A percentile compares a stretch with the other conserved stretches of the same genome.
Evolutionary conservation across 23 tunicate genomes (phyloP).

Genomic region (Trididemnum nubilum): DNA sequence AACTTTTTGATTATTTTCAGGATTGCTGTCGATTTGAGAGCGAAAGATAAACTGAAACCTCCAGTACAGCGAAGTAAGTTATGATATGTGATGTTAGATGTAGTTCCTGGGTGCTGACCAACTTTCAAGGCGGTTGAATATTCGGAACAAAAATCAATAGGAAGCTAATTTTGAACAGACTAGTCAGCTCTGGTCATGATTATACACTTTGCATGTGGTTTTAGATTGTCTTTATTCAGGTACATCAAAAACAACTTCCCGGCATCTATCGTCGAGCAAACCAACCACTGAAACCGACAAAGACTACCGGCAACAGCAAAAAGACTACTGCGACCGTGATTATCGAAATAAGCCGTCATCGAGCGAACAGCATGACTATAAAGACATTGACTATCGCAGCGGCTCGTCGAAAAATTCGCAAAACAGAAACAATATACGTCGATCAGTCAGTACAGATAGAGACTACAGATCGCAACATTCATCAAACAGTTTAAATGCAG

Average conservation of each 20-base stretch:
- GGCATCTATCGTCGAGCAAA: constrained; percentile 10
- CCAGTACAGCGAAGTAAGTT: constrained; percentile 12
- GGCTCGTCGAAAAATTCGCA: background rate
- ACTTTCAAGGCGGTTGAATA: too few species aligned
- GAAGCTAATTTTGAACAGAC: too few species aligned
- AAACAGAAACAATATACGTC: constrained; percentile 1
- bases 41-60: background rate
- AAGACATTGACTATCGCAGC: constrained; percentile 80
- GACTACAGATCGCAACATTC: constrained; percentile 59
- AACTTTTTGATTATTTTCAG: background rate
- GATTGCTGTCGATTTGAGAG: background rate
- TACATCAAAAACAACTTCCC: background rate
- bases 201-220: too few species aligned
- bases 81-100: background rate
- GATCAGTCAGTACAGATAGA: constrained; percentile 42
- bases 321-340: constrained; percentile 67
- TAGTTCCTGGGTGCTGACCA: too few species aligned
- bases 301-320: constrained; percentile 38
- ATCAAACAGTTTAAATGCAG: background rate
- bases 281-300: constrained; percentile 27
- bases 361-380: constrained; percentile 75
- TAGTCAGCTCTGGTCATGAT: too few species aligned
- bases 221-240: background rate
- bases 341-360: constrained; percentile 41
- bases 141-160: too few species aligned